Evolutionary conservation across 1,140 invertebrate species (phyloP), one percentile per base, ranked within the genome.

Genomic region (Drosophila guanche): DNA sequence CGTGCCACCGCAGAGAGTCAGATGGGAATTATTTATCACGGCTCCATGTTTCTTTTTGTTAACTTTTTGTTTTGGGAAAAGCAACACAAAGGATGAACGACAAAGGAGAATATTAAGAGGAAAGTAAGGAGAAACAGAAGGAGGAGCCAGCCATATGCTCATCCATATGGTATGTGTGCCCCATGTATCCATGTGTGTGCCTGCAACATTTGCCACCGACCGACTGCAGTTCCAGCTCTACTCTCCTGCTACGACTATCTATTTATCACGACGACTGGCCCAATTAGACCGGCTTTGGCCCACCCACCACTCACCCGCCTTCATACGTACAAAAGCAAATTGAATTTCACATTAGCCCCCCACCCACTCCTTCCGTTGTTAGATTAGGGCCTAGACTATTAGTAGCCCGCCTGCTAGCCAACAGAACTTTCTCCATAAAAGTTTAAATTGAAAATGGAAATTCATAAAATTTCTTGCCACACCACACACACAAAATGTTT

Each of bases 21-120:
- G 71, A 63, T 76, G 83, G 76, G 56, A 75, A 86, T 85, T 84
- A 84, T 80, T 84, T 86, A 84, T 86, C 66, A 71, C 58, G 50
- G 65, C 61, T 59, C 80, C 46, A 59, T 75, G 75, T 73, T 88
- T 89, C 72, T 88, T 89, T 89, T 67, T 71, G 79, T 88, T 89
- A 70, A 79, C 76, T 79, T 89, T 88, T 89, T 84, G 72, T 78
- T 84, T 55, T 58, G 52, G 63, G 48, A 86, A 85, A 86, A 86
- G 83, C 83, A 76, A 89, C 78, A 83, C 65, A 76, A 86, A 89
- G 84, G 76, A 86, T 37, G 20, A 20, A 20, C 16, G 16, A 20
- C 16, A 20, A 20, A 67, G 59, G 29, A 57, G 33, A 37, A 12
- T 10, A 37, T 37, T 4, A 43, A 29, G 23, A 25, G 41, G 22